Evolutionary conservation across 2,888 invertebrate species (phyloP).

Genomic region (Catocala sponsa): DNA sequence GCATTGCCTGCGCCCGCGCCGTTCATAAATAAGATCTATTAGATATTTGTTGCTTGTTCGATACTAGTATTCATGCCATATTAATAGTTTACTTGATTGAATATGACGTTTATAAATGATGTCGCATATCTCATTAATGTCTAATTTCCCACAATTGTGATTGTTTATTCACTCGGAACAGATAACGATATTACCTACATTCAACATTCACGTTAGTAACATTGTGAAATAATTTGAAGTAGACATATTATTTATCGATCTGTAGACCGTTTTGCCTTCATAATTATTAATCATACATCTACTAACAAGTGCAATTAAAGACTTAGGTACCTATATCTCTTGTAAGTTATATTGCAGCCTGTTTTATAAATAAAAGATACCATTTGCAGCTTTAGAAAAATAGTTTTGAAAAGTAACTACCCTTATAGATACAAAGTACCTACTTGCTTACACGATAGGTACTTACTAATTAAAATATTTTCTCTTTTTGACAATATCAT

Average conservation of each 20-base stretch:
- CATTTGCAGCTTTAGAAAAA: too few species aligned
- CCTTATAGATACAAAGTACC: too few species aligned
- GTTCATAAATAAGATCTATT: constrained; percentile 47
- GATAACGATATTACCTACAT: constrained; percentile 26
- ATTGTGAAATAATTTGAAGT: constrained; percentile 26
- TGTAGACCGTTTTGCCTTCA: constrained; percentile 12
- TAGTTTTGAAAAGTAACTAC: too few species aligned
- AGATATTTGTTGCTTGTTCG: constrained; percentile 45
- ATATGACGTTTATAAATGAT: constrained; percentile 62
- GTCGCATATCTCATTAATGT: constrained; percentile 50
- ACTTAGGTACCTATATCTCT: too few species aligned
- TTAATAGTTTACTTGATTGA: constrained; percentile 62
- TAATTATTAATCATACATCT: constrained; percentile 23
- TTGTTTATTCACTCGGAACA: constrained; percentile 37
- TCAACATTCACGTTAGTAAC: constrained; percentile 19
- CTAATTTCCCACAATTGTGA: constrained; percentile 38
- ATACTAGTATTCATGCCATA: constrained; percentile 47
- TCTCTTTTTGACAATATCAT: too few species aligned
- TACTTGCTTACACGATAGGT: too few species aligned
- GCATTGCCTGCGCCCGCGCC: constrained; percentile 39
- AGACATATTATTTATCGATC: background rate
- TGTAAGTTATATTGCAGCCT: too few species aligned
- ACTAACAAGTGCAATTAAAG: too few species aligned
- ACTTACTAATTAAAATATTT: too few species aligned
- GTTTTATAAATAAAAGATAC: too few species aligned